A percentile compares a stretch with the other conserved stretches of the same genome.
Conservation (phyloP, 1,140 invertebrate species). For the Drosophila repletoides region DNA sequence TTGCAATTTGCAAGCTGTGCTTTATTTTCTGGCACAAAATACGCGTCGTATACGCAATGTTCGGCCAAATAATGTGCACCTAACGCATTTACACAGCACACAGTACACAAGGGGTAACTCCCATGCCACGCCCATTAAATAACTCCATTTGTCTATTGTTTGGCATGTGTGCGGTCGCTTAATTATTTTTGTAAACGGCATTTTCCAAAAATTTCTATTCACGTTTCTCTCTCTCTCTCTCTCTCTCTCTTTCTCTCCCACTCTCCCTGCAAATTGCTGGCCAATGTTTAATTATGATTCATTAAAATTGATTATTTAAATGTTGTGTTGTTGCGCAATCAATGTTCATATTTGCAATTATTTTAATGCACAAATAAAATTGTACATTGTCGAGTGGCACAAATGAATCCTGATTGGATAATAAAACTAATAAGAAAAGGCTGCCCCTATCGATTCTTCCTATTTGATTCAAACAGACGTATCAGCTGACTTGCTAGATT, state of each 20-base stretch:
- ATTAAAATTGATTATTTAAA: constrained; percentile 35
- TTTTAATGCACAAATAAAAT: constrained; percentile 17
- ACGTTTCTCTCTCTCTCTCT: too few relatives aligned
- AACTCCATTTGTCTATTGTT: constrained; percentile 51
- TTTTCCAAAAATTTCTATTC: constrained; percentile 23
- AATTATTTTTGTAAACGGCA: constrained; percentile 62
- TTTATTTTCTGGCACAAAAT: constrained; percentile 42
- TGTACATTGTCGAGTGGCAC: constrained; percentile 23
- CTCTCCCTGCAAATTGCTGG: background rate
- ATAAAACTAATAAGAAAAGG: too few relatives aligned
- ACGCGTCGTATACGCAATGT: constrained; percentile 52
- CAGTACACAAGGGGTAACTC: too few relatives aligned
- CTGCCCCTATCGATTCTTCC: too few relatives aligned
- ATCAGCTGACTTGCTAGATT: too few relatives aligned
- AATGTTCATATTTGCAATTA: constrained; percentile 21
- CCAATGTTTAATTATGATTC: constrained; percentile 59
- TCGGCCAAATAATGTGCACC: constrained; percentile 50
- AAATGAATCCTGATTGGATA: too few relatives aligned
- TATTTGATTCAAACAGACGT: too few relatives aligned
- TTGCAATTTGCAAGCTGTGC: constrained; percentile 60
- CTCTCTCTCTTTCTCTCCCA: too few relatives aligned
- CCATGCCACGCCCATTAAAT: background rate
- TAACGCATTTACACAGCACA: constrained; percentile 22
- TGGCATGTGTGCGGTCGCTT: constrained; percentile 41
- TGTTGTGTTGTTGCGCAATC: constrained; percentile 32